Percentiles rank a stretch among this genome's conserved stretches.
Evolutionary conservation across 2,797 vertebrate genomes (phyloP).

Genomic region (Ptychadena robeensis): DNA sequence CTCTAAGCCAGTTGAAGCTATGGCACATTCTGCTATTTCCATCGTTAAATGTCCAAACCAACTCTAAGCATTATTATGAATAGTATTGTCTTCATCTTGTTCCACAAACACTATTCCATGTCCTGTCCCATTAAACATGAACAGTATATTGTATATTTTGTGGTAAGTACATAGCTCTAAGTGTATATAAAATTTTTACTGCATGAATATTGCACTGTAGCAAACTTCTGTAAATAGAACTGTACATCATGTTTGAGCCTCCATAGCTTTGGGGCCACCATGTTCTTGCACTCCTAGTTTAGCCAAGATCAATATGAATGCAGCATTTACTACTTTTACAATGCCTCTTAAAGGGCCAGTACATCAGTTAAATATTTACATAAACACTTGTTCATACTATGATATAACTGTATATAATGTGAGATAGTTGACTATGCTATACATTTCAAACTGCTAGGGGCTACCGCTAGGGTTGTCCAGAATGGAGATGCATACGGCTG

Average conservation of each 20-base stretch:
- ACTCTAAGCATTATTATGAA: background rate
- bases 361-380: background rate
- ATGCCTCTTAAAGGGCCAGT: background rate
- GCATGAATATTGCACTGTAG: conserved; percentile 3
- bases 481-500: background rate
- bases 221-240: background rate
- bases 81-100: background rate
- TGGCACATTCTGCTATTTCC: too few relatives aligned
- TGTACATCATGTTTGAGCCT: too few relatives aligned
- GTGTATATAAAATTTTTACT: background rate
- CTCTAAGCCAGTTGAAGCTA: background rate
- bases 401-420: background rate
- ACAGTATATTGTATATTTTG: background rate
- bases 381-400: background rate
- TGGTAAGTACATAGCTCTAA: background rate
- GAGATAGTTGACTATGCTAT: too few relatives aligned
- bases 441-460: background rate
- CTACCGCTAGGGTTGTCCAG: too few relatives aligned
- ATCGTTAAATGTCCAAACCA: background rate
- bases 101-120: background rate
- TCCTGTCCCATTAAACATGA: background rate
- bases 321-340: background rate
- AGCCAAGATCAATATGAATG: background rate
- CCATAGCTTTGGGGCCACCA: background rate
- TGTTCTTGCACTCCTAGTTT: background rate